phyloP scores from a whole-genome alignment of 2,113 vertebrate species.

The Clarias magur region DNA sequence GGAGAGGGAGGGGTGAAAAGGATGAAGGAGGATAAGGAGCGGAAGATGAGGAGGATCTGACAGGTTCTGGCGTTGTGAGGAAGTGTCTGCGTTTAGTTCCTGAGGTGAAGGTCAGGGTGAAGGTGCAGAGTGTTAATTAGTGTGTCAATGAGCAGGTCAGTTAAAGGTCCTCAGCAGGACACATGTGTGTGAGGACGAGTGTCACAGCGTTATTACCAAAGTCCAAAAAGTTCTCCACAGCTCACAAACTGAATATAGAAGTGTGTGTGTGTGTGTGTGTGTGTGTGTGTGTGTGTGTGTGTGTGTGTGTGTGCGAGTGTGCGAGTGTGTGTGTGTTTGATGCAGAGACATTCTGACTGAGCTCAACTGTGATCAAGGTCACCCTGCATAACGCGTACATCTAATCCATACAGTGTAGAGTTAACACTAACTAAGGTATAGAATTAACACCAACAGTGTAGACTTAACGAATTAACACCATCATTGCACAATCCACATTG shows the following conservation, averaged over 20 bases:
- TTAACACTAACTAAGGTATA: background rate
- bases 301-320: background rate
- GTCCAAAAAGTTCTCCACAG: background rate
- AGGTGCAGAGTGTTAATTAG: background rate
- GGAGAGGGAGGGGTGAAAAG: too few species aligned
- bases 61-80: background rate
- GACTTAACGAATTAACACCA: background rate
- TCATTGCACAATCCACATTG: too few species aligned
- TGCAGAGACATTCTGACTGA: background rate
- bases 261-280: background rate
- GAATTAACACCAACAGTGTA: background rate
- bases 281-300: conserved; percentile 8
- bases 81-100: background rate
- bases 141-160: background rate
- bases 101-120: background rate
- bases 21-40: background rate
- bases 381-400: background rate
- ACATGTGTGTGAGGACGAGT: background rate
- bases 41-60: background rate
- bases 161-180: background rate
- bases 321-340: background rate
- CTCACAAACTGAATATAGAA: background rate
- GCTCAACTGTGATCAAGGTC: conserved; percentile 3
- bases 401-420: background rate
- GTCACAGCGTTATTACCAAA: background rate